Percentiles rank a stretch among this genome's conserved stretches.
These are phyloP conservation scores for Thamnaconus septentrionalis DNA, from an alignment of 2,113 vertebrate genomes.

Conservation along the genomic window DNA sequence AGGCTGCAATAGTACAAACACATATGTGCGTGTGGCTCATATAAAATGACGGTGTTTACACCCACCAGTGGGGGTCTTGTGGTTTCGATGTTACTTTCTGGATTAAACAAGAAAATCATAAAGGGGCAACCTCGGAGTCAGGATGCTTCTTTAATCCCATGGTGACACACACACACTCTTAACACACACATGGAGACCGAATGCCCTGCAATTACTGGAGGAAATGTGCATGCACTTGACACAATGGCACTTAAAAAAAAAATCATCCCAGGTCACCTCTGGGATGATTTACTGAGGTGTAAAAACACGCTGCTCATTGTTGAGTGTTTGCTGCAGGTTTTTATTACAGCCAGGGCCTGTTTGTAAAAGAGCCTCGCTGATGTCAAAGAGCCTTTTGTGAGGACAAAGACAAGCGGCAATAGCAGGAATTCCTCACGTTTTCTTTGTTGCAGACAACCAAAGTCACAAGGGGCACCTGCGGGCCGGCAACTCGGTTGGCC, in stretches of 20 bases:
- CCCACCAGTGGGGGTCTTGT: no score
- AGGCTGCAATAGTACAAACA: no score
- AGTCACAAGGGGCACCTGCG: conserved; percentile 7
- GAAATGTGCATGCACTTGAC: conserved; percentile 8
- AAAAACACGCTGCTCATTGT: conserved; percentile 46
- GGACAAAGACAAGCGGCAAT: conserved; percentile 3
- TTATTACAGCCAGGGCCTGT: conserved; percentile 35
- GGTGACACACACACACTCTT: not conserved
- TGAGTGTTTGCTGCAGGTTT: conserved; percentile 42
- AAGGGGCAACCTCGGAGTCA: not conserved
- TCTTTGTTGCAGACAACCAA: conserved; percentile 10
- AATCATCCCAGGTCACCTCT: not conserved
- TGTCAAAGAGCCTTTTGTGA: conserved; percentile 37
- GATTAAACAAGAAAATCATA: no score
- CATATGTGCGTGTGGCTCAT: no score
- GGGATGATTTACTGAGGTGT: conserved; percentile 29
- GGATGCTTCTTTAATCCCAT: not conserved
- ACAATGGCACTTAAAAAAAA: conserved; percentile 24
- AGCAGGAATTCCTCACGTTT: conserved; percentile 34
- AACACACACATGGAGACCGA: not conserved
- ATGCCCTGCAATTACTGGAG: not conserved
- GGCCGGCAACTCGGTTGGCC: not conserved
- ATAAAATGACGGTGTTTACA: no score
- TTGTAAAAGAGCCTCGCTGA: conserved; percentile 24
- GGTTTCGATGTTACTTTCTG: no score